A percentile compares a stretch with the other conserved stretches of the same genome.
Conservation (phyloP, 2,113 vertebrate species). For the Protobothrops mucrosquamatus region DNA sequence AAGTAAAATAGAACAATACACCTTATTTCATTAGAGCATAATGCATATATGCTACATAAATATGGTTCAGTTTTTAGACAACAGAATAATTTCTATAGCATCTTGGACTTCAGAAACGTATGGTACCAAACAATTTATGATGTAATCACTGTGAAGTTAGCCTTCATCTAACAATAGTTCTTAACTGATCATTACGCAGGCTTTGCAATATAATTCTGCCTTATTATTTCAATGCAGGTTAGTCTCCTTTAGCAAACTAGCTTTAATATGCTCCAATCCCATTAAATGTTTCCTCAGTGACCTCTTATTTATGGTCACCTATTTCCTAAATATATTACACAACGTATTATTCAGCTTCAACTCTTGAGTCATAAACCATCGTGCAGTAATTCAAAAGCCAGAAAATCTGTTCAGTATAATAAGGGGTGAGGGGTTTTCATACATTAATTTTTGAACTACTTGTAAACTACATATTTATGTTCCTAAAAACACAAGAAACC, state of each 20-base stretch:
- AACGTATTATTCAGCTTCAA: not conserved
- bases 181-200: not conserved
- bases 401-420: not conserved
- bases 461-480: constrained; percentile 15
- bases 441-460: constrained; percentile 12
- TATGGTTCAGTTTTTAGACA: not conserved
- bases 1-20: not conserved
- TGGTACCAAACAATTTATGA: not conserved
- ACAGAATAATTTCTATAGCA: not conserved
- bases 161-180: not conserved
- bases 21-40: not conserved
- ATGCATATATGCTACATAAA: not conserved
- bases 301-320: not conserved
- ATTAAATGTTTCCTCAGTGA: not conserved
- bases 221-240: not conserved
- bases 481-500: constrained; percentile 8
- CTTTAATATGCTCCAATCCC: not conserved
- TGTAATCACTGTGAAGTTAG: not conserved
- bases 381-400: not conserved
- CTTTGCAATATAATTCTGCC: not conserved
- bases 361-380: not conserved
- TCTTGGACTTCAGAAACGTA: not conserved
- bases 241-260: not conserved
- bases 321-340: not conserved
- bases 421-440: not conserved